Evolutionary conservation across 2,888 invertebrate genomes (phyloP).

Genomic region (Orthosia incerta): DNA sequence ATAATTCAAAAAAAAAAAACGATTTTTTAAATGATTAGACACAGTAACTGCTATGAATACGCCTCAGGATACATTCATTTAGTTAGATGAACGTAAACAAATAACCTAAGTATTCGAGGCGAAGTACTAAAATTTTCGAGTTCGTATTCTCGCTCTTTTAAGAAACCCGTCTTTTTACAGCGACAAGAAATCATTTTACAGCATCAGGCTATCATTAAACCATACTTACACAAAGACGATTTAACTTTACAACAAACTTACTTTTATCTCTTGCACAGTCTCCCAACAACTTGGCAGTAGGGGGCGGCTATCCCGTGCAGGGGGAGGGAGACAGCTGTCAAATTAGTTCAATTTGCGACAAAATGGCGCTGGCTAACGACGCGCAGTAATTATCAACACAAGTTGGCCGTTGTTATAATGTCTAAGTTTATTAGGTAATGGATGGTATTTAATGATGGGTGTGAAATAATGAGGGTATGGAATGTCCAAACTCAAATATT

Average conservation of each 20-base stretch:
- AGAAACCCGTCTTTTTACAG: no score
- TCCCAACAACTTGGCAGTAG: conserved; percentile 8
- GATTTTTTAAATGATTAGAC: no score
- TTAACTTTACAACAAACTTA: conserved; percentile 38
- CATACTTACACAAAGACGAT: conserved; percentile 4
- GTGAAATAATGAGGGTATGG: conserved; percentile 5
- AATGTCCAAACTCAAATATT: no score
- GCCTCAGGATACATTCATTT: no score
- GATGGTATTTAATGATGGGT: background rate
- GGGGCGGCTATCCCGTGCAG: background rate
- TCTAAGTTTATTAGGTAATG: conserved; percentile 38
- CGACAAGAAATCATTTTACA: no score
- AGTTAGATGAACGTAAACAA: no score
- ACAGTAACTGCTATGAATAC: no score
- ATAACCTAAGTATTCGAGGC: no score
- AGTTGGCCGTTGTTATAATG: conserved; percentile 42
- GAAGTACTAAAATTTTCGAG: no score
- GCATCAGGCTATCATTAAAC: background rate
- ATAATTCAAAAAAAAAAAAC: no score
- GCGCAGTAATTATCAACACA: conserved; percentile 62
- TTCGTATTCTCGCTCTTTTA: no score
- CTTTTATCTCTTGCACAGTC: conserved; percentile 23
- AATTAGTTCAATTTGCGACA: conserved; percentile 83
- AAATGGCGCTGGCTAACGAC: conserved; percentile 75
- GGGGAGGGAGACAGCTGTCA: conserved; percentile 47